Percentiles rank a stretch among this genome's conserved stretches.
These are phyloP conservation scores for Gopherus evgoodei DNA, from an alignment of 2,113 vertebrate genomes.

Conservation along the genomic window DNA sequence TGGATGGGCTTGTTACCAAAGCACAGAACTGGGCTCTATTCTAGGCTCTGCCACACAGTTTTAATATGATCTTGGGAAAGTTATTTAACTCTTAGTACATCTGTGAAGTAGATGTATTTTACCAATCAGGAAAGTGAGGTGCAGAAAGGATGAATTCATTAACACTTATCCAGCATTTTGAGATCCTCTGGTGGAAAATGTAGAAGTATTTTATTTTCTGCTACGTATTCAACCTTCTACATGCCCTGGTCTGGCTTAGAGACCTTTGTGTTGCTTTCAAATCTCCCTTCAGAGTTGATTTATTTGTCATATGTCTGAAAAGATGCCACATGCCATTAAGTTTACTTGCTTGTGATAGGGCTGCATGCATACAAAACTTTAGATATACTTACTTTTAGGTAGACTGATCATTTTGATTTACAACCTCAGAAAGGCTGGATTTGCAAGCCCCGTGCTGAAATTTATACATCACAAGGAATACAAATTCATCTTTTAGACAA, in stretches of 20 bases:
- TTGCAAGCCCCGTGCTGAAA: background rate
- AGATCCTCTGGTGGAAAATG: background rate
- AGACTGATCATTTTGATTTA: background rate
- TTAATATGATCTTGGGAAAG: background rate
- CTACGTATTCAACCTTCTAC: background rate
- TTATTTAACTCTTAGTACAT: background rate
- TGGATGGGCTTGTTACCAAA: background rate
- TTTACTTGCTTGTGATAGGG: background rate
- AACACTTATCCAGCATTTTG: background rate
- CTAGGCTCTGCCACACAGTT: background rate
- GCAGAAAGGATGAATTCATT: background rate
- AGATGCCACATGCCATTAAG: background rate
- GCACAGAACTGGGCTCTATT: background rate
- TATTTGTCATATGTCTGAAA: background rate
- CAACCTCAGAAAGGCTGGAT: background rate
- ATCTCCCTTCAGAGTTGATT: background rate
- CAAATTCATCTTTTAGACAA: background rate
- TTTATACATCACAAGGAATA: background rate
- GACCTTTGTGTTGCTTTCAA: background rate
- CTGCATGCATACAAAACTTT: background rate
- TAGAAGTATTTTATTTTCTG: background rate
- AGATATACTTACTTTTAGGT: background rate
- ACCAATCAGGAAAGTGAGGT: accelerated
- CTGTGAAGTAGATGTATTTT: background rate
- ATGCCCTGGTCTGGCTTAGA: background rate